Evolutionary conservation across 2,888 invertebrate species (phyloP).

Genomic region (Drosophila setosimentum): DNA sequence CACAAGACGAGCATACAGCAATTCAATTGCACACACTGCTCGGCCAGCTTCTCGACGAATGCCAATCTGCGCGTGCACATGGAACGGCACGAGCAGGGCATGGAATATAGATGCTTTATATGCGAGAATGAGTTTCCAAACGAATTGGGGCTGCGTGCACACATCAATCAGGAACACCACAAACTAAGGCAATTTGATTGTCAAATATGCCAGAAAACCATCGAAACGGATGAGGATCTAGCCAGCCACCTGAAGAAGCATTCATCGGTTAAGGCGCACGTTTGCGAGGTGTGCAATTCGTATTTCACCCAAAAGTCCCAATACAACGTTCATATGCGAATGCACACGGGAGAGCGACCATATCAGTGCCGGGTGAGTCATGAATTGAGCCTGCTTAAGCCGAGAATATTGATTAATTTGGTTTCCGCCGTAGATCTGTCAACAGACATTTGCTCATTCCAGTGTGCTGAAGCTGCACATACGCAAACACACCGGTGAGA

Average conservation of each 20-base stretch:
- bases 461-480: slow-evolving; percentile 94
- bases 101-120: slow-evolving; percentile 91
- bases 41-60: slow-evolving; percentile 89
- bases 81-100: slow-evolving; percentile 90
- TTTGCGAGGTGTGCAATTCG: slow-evolving; percentile 92
- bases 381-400: too few species aligned
- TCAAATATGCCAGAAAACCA: slow-evolving; percentile 91
- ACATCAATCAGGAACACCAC: slow-evolving; percentile 91
- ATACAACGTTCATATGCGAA: slow-evolving; percentile 92
- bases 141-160: slow-evolving; percentile 90
- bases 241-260: slow-evolving; percentile 93
- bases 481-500: slow-evolving; percentile 93
- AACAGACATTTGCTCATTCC: slow-evolving; percentile 90
- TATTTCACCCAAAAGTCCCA: slow-evolving; percentile 94
- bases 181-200: slow-evolving; percentile 92
- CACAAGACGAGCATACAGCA: slow-evolving; percentile 87
- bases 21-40: slow-evolving; percentile 90
- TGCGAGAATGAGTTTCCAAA: slow-evolving; percentile 92
- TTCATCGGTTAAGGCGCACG: slow-evolving; percentile 89
- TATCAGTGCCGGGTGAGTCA: slow-evolving; percentile 90
- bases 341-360: slow-evolving; percentile 94
- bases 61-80: slow-evolving; percentile 88
- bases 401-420: background rate
- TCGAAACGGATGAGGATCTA: slow-evolving; percentile 93
- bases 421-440: slow-evolving; percentile 76